Base-by-base conservation (phyloP, 2,888 invertebrate genomes). In the Galerucella nymphaeae region DNA sequence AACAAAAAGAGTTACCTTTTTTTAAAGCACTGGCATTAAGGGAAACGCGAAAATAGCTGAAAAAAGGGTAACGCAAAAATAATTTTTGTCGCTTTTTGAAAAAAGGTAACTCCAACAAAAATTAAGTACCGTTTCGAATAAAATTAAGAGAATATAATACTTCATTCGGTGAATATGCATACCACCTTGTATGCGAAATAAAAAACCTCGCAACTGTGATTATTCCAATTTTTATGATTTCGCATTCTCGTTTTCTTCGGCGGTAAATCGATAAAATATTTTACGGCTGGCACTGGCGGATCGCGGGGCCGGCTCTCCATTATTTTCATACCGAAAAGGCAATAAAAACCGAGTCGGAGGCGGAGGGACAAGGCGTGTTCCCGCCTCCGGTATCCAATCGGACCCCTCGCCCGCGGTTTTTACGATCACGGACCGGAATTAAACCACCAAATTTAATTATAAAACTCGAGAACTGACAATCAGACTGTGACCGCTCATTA, bases 371-470 rank as follows among this genome's bases (percentile, higher is more conserved):
- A 65, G 73, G 66, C 65, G 66, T 82, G 81, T 76, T 78, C 76
- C 78, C 76, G 82, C 75, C 80, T 79, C 77, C 79, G 79, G 78
- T 84, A 82, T 80, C 78, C 78, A 76, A 78, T 82, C 82, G 82
- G 81, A 80, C 82, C 82, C 78, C 70, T 42, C 76, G 75, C 77
- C 77, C 62, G 57, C 58, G 48, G 70, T 73, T 73, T 61, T 85
- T 84, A 85, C 83, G 85, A 85, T 83, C 81, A 76, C 78, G 80
- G 55, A 65, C 64, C 78, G 81, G 83, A 84, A 84, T 85, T 84
- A 83, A 84, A 84, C 83, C 83, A 83, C 85, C 85, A 83, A 85
- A 85, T 85, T 85, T 85, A 85, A 85, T 85, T 85, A 85, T 83
- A 82, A 83, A 82, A 75, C 75, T 71, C 74, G 77, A 30, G 30